A percentile compares a stretch with the other conserved stretches of the same genome.
phyloP scores from a whole-genome alignment of 2,888 invertebrate genomes.

The Bombylius discolor region DNA sequence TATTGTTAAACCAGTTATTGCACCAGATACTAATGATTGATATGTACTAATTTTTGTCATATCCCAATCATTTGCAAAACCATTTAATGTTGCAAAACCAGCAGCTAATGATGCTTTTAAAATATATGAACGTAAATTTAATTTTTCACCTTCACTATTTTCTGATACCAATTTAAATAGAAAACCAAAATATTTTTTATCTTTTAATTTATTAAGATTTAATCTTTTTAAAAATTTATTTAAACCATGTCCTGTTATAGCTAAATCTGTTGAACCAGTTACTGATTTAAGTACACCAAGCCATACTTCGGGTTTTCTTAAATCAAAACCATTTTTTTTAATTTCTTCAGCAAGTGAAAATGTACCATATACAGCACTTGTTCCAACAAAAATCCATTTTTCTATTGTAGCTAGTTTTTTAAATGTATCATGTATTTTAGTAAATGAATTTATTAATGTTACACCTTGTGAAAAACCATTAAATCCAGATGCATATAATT shows the following conservation, averaged over 20 bases:
- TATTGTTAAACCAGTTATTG: not conserved
- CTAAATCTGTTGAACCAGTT: not conserved
- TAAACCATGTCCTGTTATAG: not conserved
- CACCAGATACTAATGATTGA: not conserved
- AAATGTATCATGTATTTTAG: not conserved
- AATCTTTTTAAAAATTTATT: too few relatives aligned
- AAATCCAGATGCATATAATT: slow-evolving; percentile 2
- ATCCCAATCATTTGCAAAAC: not conserved
- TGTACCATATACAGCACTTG: not conserved
- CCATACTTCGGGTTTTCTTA: slow-evolving; percentile 1
- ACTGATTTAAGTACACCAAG: not conserved
- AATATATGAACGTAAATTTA: too few relatives aligned
- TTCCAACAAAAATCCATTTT: not conserved
- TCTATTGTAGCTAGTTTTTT: not conserved
- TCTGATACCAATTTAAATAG: not conserved
- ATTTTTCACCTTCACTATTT: not conserved
- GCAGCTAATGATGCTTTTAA: not conserved
- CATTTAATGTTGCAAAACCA: not conserved
- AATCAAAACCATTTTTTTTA: slow-evolving; percentile 1
- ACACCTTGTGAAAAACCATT: slow-evolving; percentile 6
- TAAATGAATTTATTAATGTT: not conserved
- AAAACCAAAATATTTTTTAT: too few relatives aligned
- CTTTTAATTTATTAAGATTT: too few relatives aligned
- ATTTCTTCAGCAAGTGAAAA: slow-evolving; percentile 4
- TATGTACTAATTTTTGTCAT: not conserved